A percentile compares a stretch with the other conserved stretches of the same genome.
phyloP scores from a whole-genome alignment of 2,888 invertebrate species.

The Anoplius nigerrimus region DNA sequence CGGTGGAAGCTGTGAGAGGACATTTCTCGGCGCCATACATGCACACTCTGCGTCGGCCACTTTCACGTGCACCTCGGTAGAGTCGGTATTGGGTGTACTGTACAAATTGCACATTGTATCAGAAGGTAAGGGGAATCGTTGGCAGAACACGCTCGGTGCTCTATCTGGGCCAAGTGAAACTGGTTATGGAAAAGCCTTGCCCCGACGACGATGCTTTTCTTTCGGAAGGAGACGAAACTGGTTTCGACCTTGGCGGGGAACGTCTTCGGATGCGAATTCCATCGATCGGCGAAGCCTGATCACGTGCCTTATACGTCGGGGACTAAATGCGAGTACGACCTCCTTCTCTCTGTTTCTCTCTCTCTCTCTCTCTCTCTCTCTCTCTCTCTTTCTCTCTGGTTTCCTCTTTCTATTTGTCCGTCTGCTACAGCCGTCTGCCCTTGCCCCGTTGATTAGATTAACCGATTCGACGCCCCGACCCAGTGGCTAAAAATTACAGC shows the following conservation, averaged over 20 bases:
- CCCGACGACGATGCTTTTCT: constrained; percentile 50
- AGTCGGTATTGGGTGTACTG: too few relatives aligned
- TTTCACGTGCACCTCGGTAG: too few relatives aligned
- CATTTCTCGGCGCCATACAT: too few relatives aligned
- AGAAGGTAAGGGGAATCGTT: background rate
- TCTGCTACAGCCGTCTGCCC: background rate
- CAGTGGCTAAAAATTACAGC: too few relatives aligned
- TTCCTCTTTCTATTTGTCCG: background rate
- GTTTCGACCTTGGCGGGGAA: constrained; percentile 40
- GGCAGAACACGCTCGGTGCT: background rate
- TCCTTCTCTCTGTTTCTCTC: background rate
- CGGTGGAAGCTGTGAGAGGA: too few relatives aligned
- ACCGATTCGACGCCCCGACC: too few relatives aligned
- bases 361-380: background rate
- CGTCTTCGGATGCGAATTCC: constrained; percentile 32
- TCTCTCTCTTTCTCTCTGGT: background rate
- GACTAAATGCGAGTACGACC: background rate
- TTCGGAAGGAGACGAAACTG: constrained; percentile 51
- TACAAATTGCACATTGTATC: too few relatives aligned
- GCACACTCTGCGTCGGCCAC: too few relatives aligned
- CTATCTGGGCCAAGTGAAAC: constrained; percentile 61
- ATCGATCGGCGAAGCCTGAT: constrained; percentile 43
- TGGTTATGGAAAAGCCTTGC: constrained; percentile 59
- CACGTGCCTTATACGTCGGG: constrained; percentile 6
- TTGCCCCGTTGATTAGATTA: too few relatives aligned